Evolutionary conservation across 2,888 invertebrate species (phyloP).

Genomic region (Cabera pusaria): DNA sequence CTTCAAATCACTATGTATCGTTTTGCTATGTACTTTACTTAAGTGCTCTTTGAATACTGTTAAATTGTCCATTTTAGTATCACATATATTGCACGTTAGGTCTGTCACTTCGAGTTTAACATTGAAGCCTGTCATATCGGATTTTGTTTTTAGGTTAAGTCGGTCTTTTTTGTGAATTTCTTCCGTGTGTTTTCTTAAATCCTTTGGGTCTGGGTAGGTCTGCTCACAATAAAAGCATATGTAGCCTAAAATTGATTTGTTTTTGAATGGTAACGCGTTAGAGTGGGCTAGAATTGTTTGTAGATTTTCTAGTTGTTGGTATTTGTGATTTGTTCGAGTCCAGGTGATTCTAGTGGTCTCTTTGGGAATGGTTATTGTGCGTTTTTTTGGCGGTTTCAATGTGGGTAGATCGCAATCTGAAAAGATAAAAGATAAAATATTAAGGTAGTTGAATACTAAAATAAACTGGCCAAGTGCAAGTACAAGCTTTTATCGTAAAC

Average conservation of each 20-base stretch:
- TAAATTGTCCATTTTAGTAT: conserved; percentile 40
- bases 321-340: conserved; percentile 11
- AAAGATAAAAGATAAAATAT: too few species aligned
- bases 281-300: conserved; percentile 57
- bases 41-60: conserved; percentile 60
- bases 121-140: conserved; percentile 54
- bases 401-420: conserved; percentile 10
- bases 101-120: conserved; percentile 71
- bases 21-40: conserved; percentile 50
- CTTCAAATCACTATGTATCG: conserved; percentile 57
- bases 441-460: too few species aligned
- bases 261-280: conserved; percentile 62
- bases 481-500: too few species aligned
- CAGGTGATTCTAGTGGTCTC: conserved; percentile 20
- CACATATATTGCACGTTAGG: conserved; percentile 60
- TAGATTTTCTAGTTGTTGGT: conserved; percentile 60
- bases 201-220: conserved; percentile 56
- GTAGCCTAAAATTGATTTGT: conserved; percentile 59
- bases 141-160: conserved; percentile 52
- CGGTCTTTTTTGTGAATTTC: conserved; percentile 52
- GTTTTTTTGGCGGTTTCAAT: conserved; percentile 45
- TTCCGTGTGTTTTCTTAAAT: conserved; percentile 53
- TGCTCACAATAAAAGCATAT: conserved; percentile 61
- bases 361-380: conserved; percentile 26
- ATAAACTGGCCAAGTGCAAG: too few species aligned